Evolutionary conservation across 92 coral and sea anemone genomes (phyloP).

Genomic region (Ricordea florida): DNA sequence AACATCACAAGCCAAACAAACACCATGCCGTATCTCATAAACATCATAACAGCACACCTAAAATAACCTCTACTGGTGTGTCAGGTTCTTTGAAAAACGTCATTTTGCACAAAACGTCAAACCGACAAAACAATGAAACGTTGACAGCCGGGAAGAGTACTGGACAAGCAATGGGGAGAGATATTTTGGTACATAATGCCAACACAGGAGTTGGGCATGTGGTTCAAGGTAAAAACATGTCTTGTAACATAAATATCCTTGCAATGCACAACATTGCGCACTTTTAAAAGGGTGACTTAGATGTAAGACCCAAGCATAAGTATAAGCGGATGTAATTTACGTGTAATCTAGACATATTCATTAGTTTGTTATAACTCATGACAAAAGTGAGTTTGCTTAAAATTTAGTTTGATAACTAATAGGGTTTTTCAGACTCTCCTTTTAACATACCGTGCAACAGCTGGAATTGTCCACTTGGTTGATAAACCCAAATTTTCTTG

Average conservation of each 20-base stretch:
- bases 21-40: neutral
- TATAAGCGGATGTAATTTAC: no score
- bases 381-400: no score
- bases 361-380: no score
- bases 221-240: neutral
- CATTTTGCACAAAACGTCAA: neutral
- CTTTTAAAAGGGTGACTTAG: no score
- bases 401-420: no score
- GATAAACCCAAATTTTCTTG: no score
- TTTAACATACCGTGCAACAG: no score
- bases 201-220: conserved; percentile 7
- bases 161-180: conserved; percentile 17
- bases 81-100: conserved; percentile 3
- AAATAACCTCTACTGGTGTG: neutral
- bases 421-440: no score
- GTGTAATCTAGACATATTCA: no score
- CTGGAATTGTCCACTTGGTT: no score
- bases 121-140: neutral
- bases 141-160: neutral
- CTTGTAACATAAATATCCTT: neutral
- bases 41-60: neutral
- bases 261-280: no score
- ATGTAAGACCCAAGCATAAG: no score
- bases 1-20: neutral
- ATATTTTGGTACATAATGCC: conserved; percentile 4